These are phyloP conservation scores for Xerus rutilus DNA, from an alignment of 2,797 vertebrate species.

Conservation along the genomic window DNA sequence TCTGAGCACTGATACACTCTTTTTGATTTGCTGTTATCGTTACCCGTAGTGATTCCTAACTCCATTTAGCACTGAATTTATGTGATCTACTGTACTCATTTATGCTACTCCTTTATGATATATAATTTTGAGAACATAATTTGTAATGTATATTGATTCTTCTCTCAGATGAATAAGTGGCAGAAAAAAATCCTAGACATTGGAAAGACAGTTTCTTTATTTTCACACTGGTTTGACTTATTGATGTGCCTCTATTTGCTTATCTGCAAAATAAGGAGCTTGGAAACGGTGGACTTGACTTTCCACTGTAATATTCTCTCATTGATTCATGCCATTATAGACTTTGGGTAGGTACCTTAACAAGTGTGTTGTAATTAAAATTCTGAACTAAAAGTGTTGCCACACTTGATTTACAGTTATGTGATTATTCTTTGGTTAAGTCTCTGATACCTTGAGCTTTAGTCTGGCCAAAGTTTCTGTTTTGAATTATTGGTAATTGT, in stretches of 20 bases:
- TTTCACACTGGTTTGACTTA: background rate
- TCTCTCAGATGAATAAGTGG: background rate
- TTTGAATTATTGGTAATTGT: constrained; percentile 23
- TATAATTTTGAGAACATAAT: background rate
- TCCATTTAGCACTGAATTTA: background rate
- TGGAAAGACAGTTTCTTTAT: background rate
- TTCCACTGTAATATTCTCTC: background rate
- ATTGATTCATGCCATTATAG: background rate
- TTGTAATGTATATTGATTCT: background rate
- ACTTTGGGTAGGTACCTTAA: background rate
- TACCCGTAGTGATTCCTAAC: background rate
- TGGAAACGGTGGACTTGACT: background rate
- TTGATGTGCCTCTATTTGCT: background rate
- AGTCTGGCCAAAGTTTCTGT: background rate
- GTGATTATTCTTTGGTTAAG: background rate
- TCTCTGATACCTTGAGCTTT: background rate
- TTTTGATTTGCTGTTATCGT: background rate
- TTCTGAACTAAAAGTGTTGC: background rate
- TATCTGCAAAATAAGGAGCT: background rate
- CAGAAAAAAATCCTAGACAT: background rate
- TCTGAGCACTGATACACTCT: background rate
- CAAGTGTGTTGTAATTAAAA: background rate
- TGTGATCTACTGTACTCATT: background rate
- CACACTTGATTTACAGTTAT: background rate
- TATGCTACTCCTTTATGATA: background rate